Base-by-base conservation (phyloP, 2,888 invertebrate species). In the Apocheima hispidaria region DNA sequence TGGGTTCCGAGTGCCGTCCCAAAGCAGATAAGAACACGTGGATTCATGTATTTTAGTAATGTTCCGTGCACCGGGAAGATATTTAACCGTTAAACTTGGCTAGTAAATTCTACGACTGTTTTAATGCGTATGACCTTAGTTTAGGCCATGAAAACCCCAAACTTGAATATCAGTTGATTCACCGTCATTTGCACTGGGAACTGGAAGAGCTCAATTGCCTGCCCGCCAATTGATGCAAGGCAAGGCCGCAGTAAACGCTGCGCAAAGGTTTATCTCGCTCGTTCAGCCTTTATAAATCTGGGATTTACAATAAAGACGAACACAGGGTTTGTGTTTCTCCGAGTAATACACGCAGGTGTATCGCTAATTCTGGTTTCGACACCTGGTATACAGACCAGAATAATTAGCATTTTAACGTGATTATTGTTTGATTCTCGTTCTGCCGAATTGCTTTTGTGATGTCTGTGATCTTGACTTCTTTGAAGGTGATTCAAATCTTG, bases 171-270 rank as follows among this genome's bases (percentile, higher is more conserved):
- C 59, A 59, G 56, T 63, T 64, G 65, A 65, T 63, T 58, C 26
- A 16, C 46, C 26, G 35, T n/a, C 56, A 57, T 62, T 63, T 44
- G 46, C 61, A 60, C 60, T 62, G 66, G 65, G 56, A 68, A 65
- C 68, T 63, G 69, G 72, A 74, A 65, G 71, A 71, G 67, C 65
- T 63, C 71, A 72, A 71, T 71, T 74, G 72, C 53, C 57, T 63
- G 54, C 52, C 60, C 63, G 55, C 67, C 71, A 69, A 70, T 66
- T 65, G 63, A 57, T 49, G 58, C 65, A 67, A 59, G 59, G 65
- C 68, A 72, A 73, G 72, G 71, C 50, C 68, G 52, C 50, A 43
- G 51, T 43, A 54, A 65, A 53, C 43, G 10, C 46, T 51, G 1
- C 33, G 40, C 57, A 54, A 51, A 63, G 44, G 48, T 55, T 60